phyloP scores from a whole-genome alignment of 2,797 vertebrate species.

The Oreortyx pictus region DNA sequence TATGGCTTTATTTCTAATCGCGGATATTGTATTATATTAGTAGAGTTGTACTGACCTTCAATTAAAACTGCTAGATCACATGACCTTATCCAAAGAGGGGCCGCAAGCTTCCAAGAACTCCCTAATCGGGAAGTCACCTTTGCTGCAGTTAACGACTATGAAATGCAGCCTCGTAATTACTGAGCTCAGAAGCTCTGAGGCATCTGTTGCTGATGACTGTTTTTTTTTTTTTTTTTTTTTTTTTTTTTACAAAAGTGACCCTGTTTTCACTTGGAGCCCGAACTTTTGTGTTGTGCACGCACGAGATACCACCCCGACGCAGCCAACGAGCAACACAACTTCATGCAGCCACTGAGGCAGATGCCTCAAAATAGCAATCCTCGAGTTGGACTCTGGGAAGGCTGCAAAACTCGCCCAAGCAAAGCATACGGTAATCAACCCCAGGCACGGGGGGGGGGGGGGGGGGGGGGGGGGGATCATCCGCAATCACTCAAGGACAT shows the following conservation, averaged over 20 bases:
- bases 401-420: background rate
- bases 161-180: background rate
- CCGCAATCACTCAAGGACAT: no score
- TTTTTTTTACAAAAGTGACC: background rate
- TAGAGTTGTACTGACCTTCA: background rate
- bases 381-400: background rate
- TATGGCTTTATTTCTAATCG: background rate
- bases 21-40: background rate
- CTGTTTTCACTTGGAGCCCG: background rate
- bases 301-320: background rate
- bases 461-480: background rate
- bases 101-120: background rate
- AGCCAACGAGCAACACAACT: background rate
- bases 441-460: no score
- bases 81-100: background rate
- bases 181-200: background rate
- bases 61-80: background rate
- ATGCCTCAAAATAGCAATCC: background rate
- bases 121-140: background rate
- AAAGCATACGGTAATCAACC: rapidly evolving
- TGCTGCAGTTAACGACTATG: background rate
- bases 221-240: no score
- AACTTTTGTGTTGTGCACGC: rapidly evolving
- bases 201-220: background rate
- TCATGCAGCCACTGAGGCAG: background rate